Conservation (phyloP, 1,140 invertebrate species). For the Tachypleus tridentatus region DNA sequence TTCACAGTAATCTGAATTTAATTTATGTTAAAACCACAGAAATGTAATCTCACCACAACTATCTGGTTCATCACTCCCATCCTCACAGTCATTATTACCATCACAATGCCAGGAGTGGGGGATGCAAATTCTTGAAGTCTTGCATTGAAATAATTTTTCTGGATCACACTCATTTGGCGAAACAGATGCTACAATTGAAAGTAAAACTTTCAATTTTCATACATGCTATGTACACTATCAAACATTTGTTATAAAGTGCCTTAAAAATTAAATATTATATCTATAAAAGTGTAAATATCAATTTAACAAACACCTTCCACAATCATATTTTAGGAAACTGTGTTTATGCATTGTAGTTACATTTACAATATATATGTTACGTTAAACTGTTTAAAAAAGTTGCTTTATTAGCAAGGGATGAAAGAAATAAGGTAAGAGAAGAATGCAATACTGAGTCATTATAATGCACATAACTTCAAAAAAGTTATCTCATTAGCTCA, state of each 20-base stretch:
- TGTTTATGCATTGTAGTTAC: too few species aligned
- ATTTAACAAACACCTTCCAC: too few species aligned
- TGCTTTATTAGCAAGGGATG: too few species aligned
- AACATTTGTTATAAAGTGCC: neutral
- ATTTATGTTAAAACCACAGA: too few species aligned
- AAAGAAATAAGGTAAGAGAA: too few species aligned
- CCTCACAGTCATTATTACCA: conserved; percentile 79
- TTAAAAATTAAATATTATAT: conserved; percentile 5
- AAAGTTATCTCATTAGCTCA: too few species aligned
- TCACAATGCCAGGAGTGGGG: conserved; percentile 90
- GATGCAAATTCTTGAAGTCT: conserved; percentile 73
- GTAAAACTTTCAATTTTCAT: neutral
- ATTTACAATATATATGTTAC: too few species aligned
- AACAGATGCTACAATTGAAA: conserved; percentile 35
- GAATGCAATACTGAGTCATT: too few species aligned
- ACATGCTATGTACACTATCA: neutral
- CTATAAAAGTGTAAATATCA: conserved; percentile 1
- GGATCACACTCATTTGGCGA: conserved; percentile 72
- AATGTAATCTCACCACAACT: conserved; percentile 50
- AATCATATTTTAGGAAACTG: too few species aligned
- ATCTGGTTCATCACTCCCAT: conserved; percentile 77
- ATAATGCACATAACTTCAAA: too few species aligned
- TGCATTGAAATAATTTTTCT: conserved; percentile 81
- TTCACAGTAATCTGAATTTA: too few species aligned
- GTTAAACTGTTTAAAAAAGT: too few species aligned